phyloP scores from a whole-genome alignment of 2,113 vertebrate genomes.

The Oenanthe oenanthe region DNA sequence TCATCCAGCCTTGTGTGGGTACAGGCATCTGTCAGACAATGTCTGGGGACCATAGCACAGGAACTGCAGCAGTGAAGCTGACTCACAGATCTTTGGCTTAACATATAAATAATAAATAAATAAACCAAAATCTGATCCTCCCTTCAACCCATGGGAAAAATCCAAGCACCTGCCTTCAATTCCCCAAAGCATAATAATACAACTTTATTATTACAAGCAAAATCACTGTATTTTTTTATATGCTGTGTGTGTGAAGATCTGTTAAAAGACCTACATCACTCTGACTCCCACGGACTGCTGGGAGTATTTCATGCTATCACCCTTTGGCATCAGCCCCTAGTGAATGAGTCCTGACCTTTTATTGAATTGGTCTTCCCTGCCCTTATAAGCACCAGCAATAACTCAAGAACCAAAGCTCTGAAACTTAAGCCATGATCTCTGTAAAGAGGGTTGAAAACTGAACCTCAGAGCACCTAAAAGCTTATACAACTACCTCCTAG shows the following conservation, averaged over 20 bases:
- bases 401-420: background rate
- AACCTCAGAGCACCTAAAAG: background rate
- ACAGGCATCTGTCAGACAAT: background rate
- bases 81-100: background rate
- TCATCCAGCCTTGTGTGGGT: background rate
- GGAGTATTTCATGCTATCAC: background rate
- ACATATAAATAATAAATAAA: background rate
- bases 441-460: background rate
- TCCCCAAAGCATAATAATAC: background rate
- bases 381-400: background rate
- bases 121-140: background rate
- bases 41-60: background rate
- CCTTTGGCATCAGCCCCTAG: background rate
- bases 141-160: background rate
- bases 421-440: background rate
- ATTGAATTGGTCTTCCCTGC: background rate
- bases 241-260: background rate
- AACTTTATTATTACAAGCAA: background rate
- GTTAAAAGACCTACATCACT: background rate
- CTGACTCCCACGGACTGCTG: background rate
- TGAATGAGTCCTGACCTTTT: background rate
- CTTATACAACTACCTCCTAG: background rate
- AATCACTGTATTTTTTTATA: background rate
- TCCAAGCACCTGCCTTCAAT: background rate
- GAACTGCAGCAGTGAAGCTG: background rate